Evolutionary conservation across 2,113 vertebrate genomes (phyloP).

Genomic region (Crotalus helleri): DNA sequence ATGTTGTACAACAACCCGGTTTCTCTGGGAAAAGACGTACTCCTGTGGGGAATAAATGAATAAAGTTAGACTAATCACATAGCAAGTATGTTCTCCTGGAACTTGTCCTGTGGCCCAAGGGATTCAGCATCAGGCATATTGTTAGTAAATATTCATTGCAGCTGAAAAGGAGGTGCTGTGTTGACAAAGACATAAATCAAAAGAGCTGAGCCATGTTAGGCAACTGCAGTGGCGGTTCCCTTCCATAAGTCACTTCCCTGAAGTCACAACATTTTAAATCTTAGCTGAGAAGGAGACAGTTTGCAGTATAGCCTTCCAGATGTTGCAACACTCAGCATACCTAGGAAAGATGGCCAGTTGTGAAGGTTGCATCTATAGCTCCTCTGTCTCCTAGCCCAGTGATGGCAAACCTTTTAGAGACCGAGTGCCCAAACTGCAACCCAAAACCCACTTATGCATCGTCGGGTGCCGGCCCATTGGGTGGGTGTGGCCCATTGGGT

Average conservation of each 20-base stretch:
- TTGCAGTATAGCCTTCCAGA: background rate
- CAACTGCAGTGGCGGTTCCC: background rate
- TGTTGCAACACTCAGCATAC: background rate
- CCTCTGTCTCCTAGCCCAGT: background rate
- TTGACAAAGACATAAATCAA: slow-evolving; percentile 12
- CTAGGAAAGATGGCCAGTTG: background rate
- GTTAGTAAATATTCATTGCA: background rate
- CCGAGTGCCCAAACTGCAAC: too few species aligned
- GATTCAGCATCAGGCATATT: background rate
- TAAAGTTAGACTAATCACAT: background rate
- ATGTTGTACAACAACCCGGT: background rate
- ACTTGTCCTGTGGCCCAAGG: background rate
- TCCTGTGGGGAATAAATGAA: background rate
- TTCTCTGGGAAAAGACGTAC: background rate
- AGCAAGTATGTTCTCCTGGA: slow-evolving; percentile 13
- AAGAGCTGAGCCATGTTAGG: background rate
- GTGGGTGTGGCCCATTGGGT: too few species aligned
- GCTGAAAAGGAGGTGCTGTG: background rate
- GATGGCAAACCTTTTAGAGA: too few species aligned
- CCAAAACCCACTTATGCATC: too few species aligned
- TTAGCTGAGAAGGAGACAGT: background rate
- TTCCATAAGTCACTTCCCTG: background rate
- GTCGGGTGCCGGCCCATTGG: too few species aligned
- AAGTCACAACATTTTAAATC: background rate
- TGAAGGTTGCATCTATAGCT: background rate